Conservation (phyloP, 2,113 vertebrate species). For the Illadopsis cleaveri region DNA sequence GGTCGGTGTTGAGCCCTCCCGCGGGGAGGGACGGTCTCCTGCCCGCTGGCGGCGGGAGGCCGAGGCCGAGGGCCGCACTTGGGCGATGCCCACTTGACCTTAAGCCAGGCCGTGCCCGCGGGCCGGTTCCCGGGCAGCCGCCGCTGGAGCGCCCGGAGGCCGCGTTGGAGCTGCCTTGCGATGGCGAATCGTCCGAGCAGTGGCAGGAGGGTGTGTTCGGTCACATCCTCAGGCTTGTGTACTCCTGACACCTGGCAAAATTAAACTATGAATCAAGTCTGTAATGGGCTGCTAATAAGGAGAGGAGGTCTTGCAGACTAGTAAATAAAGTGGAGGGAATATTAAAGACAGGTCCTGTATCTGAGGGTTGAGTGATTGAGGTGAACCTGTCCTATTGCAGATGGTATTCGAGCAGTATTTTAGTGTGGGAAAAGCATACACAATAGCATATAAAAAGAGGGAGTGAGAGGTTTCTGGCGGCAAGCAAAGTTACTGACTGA, state of each 20-base stretch:
- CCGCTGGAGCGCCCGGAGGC: not conserved
- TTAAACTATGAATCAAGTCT: accelerated
- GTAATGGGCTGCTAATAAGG: not conserved
- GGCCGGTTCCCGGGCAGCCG: not conserved
- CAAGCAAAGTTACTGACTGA: not conserved
- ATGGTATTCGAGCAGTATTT: not conserved
- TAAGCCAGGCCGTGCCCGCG: not conserved
- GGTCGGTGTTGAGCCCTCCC: not conserved
- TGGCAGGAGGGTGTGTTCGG: not conserved
- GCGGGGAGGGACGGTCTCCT: too few relatives aligned
- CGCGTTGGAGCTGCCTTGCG: not conserved
- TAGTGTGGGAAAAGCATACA: not conserved
- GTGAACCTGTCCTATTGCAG: accelerated
- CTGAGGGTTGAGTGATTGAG: not conserved
- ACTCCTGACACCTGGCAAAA: accelerated
- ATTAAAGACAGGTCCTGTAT: not conserved
- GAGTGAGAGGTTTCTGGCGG: not conserved
- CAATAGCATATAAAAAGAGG: accelerated
- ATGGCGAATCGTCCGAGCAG: not conserved
- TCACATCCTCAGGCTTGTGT: too few relatives aligned
- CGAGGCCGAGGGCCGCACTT: not conserved
- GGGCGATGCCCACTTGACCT: not conserved
- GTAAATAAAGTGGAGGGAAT: not conserved
- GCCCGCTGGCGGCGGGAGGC: not conserved
- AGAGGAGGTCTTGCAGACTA: not conserved